Conservation (phyloP, 1,140 invertebrate species). For the Drosophila mauritiana region DNA sequence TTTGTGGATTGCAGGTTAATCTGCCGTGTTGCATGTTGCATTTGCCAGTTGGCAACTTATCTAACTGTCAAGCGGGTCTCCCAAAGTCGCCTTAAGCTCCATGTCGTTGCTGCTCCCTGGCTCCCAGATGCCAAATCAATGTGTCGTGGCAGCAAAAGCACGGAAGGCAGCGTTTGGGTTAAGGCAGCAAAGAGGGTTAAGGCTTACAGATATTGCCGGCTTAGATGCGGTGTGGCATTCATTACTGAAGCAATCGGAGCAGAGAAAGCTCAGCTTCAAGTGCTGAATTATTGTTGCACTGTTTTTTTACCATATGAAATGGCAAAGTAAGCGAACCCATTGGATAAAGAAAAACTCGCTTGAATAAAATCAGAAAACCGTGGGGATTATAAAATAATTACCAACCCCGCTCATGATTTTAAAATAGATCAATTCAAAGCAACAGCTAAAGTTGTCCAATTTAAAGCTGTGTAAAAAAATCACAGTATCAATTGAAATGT, state of each 20-base stretch:
- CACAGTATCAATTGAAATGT: too few species aligned
- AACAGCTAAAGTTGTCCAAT: too few species aligned
- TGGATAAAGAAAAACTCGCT: too few species aligned
- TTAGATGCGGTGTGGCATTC: slow-evolving; percentile 20
- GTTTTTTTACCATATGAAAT: not conserved
- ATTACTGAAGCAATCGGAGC: slow-evolving; percentile 7
- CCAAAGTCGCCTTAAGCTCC: slow-evolving; percentile 35
- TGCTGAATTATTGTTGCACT: not conserved
- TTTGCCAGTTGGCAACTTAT: slow-evolving; percentile 51
- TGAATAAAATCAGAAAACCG: too few species aligned
- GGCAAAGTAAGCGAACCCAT: not conserved
- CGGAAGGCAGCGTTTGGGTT: not conserved
- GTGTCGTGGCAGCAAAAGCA: slow-evolving; percentile 1
- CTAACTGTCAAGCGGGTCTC: slow-evolving; percentile 44
- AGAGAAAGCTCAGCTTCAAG: slow-evolving; percentile 11
- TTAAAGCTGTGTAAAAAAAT: too few species aligned
- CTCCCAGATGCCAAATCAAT: slow-evolving; percentile 38
- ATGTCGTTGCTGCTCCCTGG: not conserved
- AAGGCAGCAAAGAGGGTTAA: slow-evolving; percentile 11
- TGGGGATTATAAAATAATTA: too few species aligned
- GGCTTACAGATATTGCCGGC: slow-evolving; percentile 24
- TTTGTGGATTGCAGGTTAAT: slow-evolving; percentile 43
- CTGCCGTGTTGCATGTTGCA: slow-evolving; percentile 46
- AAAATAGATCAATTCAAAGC: too few species aligned
- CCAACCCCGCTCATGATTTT: too few species aligned